Evolutionary conservation across 2,113 vertebrate genomes (phyloP), one percentile per base, ranked within the genome.

Genomic region (Anolis sagrei): DNA sequence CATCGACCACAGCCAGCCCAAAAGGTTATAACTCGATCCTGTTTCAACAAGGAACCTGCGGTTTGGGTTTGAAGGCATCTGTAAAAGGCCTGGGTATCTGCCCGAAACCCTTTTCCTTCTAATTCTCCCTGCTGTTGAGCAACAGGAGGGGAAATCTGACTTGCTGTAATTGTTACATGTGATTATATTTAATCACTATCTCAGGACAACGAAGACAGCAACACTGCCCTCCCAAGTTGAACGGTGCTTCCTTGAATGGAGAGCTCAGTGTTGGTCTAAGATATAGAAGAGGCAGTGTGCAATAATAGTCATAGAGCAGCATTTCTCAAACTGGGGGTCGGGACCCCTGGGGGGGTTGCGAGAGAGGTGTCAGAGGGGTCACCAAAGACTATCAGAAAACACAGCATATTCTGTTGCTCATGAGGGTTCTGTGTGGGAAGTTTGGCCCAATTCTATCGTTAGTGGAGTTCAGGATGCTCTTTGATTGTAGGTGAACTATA

Each of bases 151-250:
- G n/a, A n/a, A 92, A 89, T 90, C 91, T 83, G 89, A 68, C 87
- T 62, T 87, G 32, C 78, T 91, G 89, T 88, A 91, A 93, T 94
- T 93, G 92, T 54, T 29, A 90, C 93, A 86, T 85, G 86, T 84
- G 91, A 86, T 94, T 93, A 94, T 93, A 87, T 87, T 94, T 93
- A 94, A 94, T 94, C 89, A 91, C 83, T 89, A 89, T 86, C 89
- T 0, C 0, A 81, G 87, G 92, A 95, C 93, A 95, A 93, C 91
- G 88, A 92, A 66, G 90, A 87, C 89, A 89, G 89, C 88, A 68
- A 76, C 91, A 32, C 90, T 82, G 16, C 90, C 89, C 79, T 9
- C 85, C 91, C 0, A 51, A 77, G 70, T 16, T 36, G 58, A 29
- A 21, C 89, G 86, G 83, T 84, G 25, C 81, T 54, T 2, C 83